Percentiles rank a stretch among this genome's conserved stretches.
Evolutionary conservation across 1,140 invertebrate species (phyloP).

Genomic region (Brachionus rotundiformis): DNA sequence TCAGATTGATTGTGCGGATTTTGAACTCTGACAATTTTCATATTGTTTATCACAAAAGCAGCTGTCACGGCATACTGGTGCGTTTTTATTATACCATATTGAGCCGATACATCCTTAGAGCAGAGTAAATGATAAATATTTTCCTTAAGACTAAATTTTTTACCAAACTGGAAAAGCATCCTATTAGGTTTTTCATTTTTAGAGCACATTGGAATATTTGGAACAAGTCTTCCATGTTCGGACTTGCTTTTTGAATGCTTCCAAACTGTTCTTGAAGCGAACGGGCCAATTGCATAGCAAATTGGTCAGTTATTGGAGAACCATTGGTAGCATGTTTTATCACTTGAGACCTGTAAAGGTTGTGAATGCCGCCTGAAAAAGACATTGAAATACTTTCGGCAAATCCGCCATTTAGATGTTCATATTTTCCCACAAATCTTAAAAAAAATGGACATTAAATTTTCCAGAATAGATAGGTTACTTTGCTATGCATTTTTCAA

Average conservation of each 20-base stretch:
- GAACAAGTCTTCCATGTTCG: slow-evolving; percentile 23
- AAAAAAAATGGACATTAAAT: not conserved
- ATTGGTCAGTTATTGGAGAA: not conserved
- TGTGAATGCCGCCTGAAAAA: slow-evolving; percentile 41
- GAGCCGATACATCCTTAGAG: not conserved
- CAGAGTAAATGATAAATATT: not conserved
- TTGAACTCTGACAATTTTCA: slow-evolving; percentile 39
- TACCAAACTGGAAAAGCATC: slow-evolving; percentile 1
- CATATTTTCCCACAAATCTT: slow-evolving; percentile 49
- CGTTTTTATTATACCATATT: not conserved
- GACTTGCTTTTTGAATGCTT: not conserved
- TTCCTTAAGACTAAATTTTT: not conserved
- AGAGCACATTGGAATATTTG: slow-evolving; percentile 8
- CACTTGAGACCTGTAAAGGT: not conserved
- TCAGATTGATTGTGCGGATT: slow-evolving; percentile 48
- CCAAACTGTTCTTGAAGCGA: slow-evolving; percentile 10
- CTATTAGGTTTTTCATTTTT: slow-evolving; percentile 10
- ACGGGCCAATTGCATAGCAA: not conserved
- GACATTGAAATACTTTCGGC: not conserved
- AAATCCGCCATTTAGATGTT: slow-evolving; percentile 8
- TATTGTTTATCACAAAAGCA: not conserved
- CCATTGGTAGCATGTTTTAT: not conserved
- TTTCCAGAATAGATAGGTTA: not conserved
- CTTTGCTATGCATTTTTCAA: slow-evolving; percentile 48
- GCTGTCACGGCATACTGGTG: slow-evolving; percentile 45